These are phyloP conservation scores for Otolemur garnettii DNA, from an alignment of 2,113 vertebrate species.

Conservation along the genomic window DNA sequence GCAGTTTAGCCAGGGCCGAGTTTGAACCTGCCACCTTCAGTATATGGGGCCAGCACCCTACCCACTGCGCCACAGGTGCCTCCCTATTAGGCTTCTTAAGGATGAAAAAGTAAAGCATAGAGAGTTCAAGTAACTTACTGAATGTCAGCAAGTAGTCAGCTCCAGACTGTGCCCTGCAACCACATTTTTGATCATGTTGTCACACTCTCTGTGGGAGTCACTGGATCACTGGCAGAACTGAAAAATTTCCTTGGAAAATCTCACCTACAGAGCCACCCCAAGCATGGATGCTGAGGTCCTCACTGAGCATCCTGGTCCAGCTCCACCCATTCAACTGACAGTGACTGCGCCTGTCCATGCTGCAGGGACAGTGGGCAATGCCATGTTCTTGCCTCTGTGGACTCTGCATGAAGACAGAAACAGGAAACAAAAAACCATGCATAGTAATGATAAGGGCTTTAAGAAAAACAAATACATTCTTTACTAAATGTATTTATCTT, in stretches of 20 bases:
- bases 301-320: neutral
- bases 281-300: neutral
- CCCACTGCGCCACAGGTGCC: no score
- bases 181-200: neutral
- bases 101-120: neutral
- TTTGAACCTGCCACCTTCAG: no score
- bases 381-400: neutral
- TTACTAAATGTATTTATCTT: no score
- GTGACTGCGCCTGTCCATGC: neutral
- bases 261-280: neutral
- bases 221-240: neutral
- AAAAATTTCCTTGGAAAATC: neutral
- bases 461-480: neutral
- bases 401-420: neutral
- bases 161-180: neutral
- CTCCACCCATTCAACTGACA: neutral
- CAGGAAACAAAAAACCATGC: neutral
- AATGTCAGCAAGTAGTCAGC: neutral
- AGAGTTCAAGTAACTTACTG: neutral
- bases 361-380: neutral
- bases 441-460: neutral
- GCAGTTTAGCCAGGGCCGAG: no score
- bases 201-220: neutral
- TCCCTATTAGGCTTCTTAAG: neutral
- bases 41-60: no score